A percentile compares a stretch with the other conserved stretches of the same genome.
Evolutionary conservation across 2,797 vertebrate species (phyloP).

Genomic region (Macrochelys suwanniensis): DNA sequence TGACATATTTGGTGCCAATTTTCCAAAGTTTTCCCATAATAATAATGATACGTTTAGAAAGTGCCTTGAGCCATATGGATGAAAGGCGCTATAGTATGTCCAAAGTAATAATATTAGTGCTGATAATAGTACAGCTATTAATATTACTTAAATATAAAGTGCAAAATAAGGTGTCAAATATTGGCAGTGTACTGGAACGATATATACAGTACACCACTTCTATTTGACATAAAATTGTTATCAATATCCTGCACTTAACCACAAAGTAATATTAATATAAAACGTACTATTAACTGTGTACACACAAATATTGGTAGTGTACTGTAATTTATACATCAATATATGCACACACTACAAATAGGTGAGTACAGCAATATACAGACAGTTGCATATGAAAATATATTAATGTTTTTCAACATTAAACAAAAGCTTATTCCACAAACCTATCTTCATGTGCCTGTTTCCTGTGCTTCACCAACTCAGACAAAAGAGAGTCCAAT

Average conservation of each 20-base stretch:
- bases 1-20: neutral
- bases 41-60: neutral
- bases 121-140: neutral
- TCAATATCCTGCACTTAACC: neutral
- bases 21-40: neutral
- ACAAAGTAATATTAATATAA: neutral
- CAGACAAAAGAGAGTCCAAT: conserved; percentile 79
- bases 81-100: neutral
- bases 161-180: neutral
- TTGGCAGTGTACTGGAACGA: neutral
- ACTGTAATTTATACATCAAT: neutral
- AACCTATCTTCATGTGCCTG: conserved; percentile 78
- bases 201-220: neutral
- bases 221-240: neutral
- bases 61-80: neutral
- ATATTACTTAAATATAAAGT: neutral
- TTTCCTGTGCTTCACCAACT: conserved; percentile 69
- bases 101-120: neutral
- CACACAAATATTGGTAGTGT: neutral
- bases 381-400: neutral
- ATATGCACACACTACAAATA: too few relatives aligned
- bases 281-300: neutral
- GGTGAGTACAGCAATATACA: neutral
- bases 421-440: neutral
- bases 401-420: neutral